Evolutionary conservation across 1,140 invertebrate species (phyloP).

Genomic region (Thaumatotibia leucotreta): DNA sequence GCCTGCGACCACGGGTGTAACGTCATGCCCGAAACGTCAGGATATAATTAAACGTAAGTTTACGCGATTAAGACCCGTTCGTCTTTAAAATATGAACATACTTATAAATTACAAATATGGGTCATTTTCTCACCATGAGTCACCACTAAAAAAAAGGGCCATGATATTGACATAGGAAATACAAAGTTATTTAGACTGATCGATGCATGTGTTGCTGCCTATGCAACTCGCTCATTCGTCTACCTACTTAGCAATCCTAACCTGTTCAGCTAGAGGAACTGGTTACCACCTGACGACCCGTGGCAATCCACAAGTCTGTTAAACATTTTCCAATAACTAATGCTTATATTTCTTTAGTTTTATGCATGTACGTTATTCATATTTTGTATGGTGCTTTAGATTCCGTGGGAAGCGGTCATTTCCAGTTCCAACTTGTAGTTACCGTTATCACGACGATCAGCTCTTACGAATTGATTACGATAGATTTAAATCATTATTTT

Average conservation of each 20-base stretch:
- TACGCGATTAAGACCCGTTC: too few relatives aligned
- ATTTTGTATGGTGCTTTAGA: background rate
- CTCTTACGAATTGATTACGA: background rate
- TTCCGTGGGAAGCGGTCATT: background rate
- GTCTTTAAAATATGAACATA: too few relatives aligned
- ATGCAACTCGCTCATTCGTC: slow-evolving; percentile 38
- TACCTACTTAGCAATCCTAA: slow-evolving; percentile 38
- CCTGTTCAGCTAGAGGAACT: slow-evolving; percentile 44
- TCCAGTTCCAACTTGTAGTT: background rate
- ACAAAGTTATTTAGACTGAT: slow-evolving; percentile 4
- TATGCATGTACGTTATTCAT: background rate
- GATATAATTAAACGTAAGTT: too few relatives aligned
- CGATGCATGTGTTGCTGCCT: slow-evolving; percentile 28
- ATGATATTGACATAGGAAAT: background rate
- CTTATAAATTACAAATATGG: background rate
- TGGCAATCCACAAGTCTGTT: slow-evolving; percentile 35
- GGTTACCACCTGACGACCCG: slow-evolving; percentile 44
- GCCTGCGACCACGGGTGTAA: too few relatives aligned
- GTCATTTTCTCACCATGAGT: background rate
- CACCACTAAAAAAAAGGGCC: background rate
- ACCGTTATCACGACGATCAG: background rate
- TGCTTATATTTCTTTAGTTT: slow-evolving; percentile 15
- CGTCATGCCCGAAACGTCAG: too few relatives aligned
- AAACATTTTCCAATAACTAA: slow-evolving; percentile 44
- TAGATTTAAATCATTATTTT: slow-evolving; percentile 6